These are phyloP conservation scores for Pseudopleuronectes americanus DNA, from an alignment of 2,797 vertebrate genomes.

Conservation along the genomic window DNA sequence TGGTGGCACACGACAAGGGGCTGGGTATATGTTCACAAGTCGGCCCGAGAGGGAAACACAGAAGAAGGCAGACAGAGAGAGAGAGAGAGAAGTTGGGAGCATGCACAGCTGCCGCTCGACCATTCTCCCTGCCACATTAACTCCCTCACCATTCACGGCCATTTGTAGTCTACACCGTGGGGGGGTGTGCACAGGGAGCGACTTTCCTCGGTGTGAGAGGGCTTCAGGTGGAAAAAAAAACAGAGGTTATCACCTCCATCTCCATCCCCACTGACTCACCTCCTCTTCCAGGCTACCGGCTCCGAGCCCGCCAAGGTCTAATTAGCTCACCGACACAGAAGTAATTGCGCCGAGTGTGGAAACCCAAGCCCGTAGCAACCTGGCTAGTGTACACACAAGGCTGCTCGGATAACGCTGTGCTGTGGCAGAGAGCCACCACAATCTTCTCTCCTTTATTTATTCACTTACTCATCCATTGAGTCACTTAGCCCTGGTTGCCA, in stretches of 20 bases:
- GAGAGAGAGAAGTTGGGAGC: constrained; percentile 20
- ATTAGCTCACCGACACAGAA: constrained; percentile 76
- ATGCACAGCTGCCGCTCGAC: constrained; percentile 20
- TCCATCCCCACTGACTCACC: constrained; percentile 61
- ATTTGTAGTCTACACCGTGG: constrained; percentile 62
- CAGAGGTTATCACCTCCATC: constrained; percentile 56
- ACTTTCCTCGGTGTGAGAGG: constrained; percentile 19
- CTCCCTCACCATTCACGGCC: constrained; percentile 44
- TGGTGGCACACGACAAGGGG: constrained; percentile 53
- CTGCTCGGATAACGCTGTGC: constrained; percentile 65
- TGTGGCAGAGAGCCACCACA: constrained; percentile 72
- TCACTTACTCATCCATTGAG: constrained; percentile 75
- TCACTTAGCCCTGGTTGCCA: constrained; percentile 71
- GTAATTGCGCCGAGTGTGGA: constrained; percentile 73
- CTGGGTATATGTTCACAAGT: constrained; percentile 34
- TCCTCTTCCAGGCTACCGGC: constrained; percentile 57
- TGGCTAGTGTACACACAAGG: constrained; percentile 68
- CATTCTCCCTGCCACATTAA: constrained; percentile 60
- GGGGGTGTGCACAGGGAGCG: constrained; percentile 53
- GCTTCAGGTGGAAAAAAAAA: constrained; percentile 62
- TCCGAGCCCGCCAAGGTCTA: constrained; percentile 61
- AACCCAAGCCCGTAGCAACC: constrained; percentile 71
- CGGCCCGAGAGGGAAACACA: constrained; percentile 10
- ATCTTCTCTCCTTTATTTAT: constrained; percentile 75
- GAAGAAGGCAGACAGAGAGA: constrained; percentile 8